Evolutionary conservation across 2,113 vertebrate genomes (phyloP).

Genomic region (Panurus biarmicus): DNA sequence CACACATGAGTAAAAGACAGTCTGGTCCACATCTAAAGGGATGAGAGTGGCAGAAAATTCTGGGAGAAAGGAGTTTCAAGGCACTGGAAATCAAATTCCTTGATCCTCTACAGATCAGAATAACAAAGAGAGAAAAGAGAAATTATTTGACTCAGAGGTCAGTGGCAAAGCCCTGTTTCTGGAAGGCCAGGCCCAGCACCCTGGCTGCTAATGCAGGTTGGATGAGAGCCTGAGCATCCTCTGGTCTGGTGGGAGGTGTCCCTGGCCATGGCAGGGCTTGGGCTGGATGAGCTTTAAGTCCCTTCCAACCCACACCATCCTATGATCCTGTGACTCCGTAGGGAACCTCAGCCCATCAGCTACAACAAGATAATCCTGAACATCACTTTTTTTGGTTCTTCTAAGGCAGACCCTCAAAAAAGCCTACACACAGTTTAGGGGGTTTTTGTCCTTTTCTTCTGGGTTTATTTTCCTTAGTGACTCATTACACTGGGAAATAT

Average conservation of each 20-base stretch:
- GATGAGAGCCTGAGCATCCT: background rate
- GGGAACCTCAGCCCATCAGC: background rate
- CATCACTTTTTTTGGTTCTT: background rate
- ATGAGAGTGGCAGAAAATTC: background rate
- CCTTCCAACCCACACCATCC: background rate
- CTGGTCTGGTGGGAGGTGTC: background rate
- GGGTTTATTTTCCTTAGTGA: background rate
- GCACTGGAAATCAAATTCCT: background rate
- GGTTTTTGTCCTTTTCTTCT: background rate
- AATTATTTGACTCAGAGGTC: accelerated
- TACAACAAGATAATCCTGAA: background rate
- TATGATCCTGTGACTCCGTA: accelerated
- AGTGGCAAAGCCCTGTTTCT: background rate
- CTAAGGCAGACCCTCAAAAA: background rate
- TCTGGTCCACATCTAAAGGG: background rate
- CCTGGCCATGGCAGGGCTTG: background rate
- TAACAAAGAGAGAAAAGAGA: background rate
- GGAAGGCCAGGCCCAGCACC: background rate
- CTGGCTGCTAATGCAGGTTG: background rate
- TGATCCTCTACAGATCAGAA: background rate
- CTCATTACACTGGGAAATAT: background rate
- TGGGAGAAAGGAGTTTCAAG: background rate
- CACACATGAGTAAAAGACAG: background rate
- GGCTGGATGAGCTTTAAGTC: background rate
- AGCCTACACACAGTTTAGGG: background rate